phyloP scores from a whole-genome alignment of 2,888 invertebrate genomes.

The Helicoverpa assulta region DNA sequence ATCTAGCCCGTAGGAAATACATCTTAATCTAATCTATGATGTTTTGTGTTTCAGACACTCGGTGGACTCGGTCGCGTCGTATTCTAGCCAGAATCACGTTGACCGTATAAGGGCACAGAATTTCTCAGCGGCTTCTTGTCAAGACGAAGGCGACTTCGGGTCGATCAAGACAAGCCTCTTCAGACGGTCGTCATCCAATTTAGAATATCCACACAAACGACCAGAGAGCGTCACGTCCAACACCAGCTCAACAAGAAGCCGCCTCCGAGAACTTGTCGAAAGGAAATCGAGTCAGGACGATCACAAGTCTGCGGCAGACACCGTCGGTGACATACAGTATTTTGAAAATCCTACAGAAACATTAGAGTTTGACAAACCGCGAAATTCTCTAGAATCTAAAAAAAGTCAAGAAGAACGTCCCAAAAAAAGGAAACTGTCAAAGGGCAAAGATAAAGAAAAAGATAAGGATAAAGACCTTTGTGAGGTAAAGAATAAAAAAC shows the following conservation, averaged over 20 bases:
- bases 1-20: slow-evolving; percentile 71
- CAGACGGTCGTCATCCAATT: slow-evolving; percentile 86
- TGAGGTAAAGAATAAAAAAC: slow-evolving; percentile 84
- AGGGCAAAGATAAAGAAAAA: slow-evolving; percentile 82
- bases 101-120: slow-evolving; percentile 90
- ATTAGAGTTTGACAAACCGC: slow-evolving; percentile 85
- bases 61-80: slow-evolving; percentile 91
- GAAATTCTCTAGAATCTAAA: slow-evolving; percentile 83
- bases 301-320: slow-evolving; percentile 85
- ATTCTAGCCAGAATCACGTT: slow-evolving; percentile 91
- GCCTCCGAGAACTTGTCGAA: slow-evolving; percentile 88
- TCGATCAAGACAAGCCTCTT: slow-evolving; percentile 89
- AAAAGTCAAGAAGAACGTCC: slow-evolving; percentile 85
- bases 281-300: slow-evolving; percentile 89
- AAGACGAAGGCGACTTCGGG: slow-evolving; percentile 88
- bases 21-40: slow-evolving; percentile 82
- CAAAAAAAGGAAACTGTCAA: slow-evolving; percentile 85
- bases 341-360: slow-evolving; percentile 89
- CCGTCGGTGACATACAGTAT: slow-evolving; percentile 87
- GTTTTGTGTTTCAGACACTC: slow-evolving; percentile 88
- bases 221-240: slow-evolving; percentile 88
- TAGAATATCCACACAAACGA: slow-evolving; percentile 84
- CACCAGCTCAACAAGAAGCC: slow-evolving; percentile 89
- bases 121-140: slow-evolving; percentile 90
- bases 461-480: slow-evolving; percentile 78